Evolutionary conservation across 1,140 invertebrate genomes (phyloP).

Genomic region (Brachionus sp.): DNA sequence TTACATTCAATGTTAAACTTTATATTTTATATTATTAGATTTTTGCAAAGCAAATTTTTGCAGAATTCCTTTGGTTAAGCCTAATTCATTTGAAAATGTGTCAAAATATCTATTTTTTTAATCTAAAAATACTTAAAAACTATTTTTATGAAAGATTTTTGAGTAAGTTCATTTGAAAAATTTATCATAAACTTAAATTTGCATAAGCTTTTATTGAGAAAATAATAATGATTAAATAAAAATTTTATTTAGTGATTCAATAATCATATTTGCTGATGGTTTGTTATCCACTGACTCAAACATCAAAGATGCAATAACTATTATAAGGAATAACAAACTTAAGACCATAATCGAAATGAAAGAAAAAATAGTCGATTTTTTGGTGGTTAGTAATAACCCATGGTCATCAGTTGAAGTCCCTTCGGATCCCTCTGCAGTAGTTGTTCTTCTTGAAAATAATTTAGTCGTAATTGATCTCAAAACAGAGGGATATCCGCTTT

Average conservation of each 20-base stretch:
- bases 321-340: conserved; percentile 27
- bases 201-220: too few species aligned
- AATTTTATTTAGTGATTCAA: neutral
- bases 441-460: conserved; percentile 94
- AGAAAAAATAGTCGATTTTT: conserved; percentile 93
- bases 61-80: too few species aligned
- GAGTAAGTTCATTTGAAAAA: neutral
- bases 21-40: too few species aligned
- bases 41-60: neutral
- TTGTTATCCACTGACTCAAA: neutral
- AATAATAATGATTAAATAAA: neutral
- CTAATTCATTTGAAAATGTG: too few species aligned
- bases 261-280: conserved; percentile 31
- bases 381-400: conserved; percentile 86
- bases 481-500: conserved; percentile 89
- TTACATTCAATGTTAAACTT: too few species aligned
- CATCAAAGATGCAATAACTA: conserved; percentile 37
- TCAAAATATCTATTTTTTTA: too few species aligned
- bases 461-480: conserved; percentile 93
- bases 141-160: too few species aligned
- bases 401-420: conserved; percentile 70
- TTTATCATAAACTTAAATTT: neutral
- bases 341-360: conserved; percentile 95
- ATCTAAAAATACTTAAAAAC: too few species aligned
- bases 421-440: conserved; percentile 90